Evolutionary conservation across 2,888 invertebrate species (phyloP).

Genomic region (Hypomecis atomaria): DNA sequence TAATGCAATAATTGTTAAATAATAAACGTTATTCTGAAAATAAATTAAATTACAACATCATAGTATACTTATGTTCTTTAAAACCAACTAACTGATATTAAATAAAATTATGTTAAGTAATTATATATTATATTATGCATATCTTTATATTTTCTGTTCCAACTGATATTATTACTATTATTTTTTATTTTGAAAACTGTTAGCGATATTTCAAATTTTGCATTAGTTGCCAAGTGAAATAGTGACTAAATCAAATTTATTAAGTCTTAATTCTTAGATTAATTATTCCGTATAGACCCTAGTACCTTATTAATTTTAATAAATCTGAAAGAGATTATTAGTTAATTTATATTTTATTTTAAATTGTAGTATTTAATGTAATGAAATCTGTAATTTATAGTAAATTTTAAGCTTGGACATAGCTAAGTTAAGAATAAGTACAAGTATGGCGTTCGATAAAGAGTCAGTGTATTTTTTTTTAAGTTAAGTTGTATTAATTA

Average conservation of each 20-base stretch:
- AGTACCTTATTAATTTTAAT: conserved; percentile 29
- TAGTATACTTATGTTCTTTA: too few relatives aligned
- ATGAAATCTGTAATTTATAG: conserved; percentile 81
- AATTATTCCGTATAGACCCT: not conserved
- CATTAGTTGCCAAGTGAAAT: too few relatives aligned
- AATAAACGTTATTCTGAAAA: not conserved
- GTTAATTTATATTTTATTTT: conserved; percentile 65
- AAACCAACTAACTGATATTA: not conserved
- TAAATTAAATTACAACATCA: too few relatives aligned
- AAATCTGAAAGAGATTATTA: conserved; percentile 68
- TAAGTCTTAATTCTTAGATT: not conserved
- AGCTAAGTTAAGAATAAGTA: conserved; percentile 73
- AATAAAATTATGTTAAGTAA: too few relatives aligned
- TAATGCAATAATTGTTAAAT: not conserved
- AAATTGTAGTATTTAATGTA: conserved; percentile 69
- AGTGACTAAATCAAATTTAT: not conserved
- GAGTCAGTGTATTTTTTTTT: conserved; percentile 81
- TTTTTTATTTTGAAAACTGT: too few relatives aligned
- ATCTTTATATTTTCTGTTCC: too few relatives aligned
- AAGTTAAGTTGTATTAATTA: conserved; percentile 79
- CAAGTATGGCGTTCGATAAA: conserved; percentile 67
- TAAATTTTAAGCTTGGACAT: conserved; percentile 79
- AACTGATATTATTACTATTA: too few relatives aligned
- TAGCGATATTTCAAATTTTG: too few relatives aligned
- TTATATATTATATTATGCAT: too few relatives aligned